phyloP scores from a whole-genome alignment of 2,797 vertebrate genomes.

The Brachyalestes nurse region DNA sequence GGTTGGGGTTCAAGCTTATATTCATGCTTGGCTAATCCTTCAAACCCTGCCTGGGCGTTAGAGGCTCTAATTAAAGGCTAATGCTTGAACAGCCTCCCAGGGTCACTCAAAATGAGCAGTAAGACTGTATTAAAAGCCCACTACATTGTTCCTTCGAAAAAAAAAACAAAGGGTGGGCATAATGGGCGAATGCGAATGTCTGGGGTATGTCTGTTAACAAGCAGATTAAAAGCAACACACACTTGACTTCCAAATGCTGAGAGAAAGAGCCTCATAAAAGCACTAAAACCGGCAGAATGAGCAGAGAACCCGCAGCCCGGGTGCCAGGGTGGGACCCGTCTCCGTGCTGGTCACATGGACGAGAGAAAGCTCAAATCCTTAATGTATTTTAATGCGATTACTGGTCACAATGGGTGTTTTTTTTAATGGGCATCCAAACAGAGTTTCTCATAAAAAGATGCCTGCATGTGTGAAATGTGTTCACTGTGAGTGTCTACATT shows the following conservation, averaged over 20 bases:
- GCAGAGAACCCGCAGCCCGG: constrained; percentile 61
- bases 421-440: constrained; percentile 49
- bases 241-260: constrained; percentile 23
- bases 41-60: constrained; percentile 7
- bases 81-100: constrained; percentile 48
- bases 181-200: constrained; percentile 21
- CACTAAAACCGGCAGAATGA: constrained; percentile 67
- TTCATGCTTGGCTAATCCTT: constrained; percentile 26
- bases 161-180: constrained; percentile 33
- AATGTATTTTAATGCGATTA: constrained; percentile 67
- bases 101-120: constrained; percentile 56
- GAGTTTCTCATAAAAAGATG: background rate
- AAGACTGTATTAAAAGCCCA: constrained; percentile 67
- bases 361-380: constrained; percentile 52
- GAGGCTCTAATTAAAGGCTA: constrained; percentile 34
- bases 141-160: constrained; percentile 61
- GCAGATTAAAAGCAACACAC: constrained; percentile 44
- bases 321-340: constrained; percentile 53
- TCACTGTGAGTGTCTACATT: constrained; percentile 20
- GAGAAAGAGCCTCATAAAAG: constrained; percentile 62
- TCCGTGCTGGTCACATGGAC: constrained; percentile 51
- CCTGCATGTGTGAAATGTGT: constrained; percentile 11
- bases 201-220: constrained; percentile 44
- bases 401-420: constrained; percentile 57
- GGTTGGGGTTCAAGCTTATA: constrained; percentile 7